These are phyloP conservation scores for Globodera ellingtonae DNA, from an alignment of 1,140 invertebrate species.

Conservation along the genomic window DNA sequence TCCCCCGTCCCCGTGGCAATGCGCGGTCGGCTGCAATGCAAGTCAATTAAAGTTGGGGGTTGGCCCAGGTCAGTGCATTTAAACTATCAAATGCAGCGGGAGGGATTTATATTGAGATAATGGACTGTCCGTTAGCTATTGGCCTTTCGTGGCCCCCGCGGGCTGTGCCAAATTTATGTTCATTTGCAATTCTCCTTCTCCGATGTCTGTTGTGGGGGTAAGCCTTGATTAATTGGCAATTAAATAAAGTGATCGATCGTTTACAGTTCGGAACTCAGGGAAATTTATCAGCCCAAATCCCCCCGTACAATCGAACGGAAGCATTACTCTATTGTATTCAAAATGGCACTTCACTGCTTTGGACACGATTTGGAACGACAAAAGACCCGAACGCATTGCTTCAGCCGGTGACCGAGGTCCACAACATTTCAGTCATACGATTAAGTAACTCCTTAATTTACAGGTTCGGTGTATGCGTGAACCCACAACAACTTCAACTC, in stretches of 20 bases:
- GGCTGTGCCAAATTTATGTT: constrained; percentile 16
- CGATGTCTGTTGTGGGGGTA: constrained; percentile 4
- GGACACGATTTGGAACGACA: constrained; percentile 26
- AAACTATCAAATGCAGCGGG: background rate
- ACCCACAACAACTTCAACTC: background rate
- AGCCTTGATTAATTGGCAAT: background rate
- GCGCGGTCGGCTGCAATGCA: constrained; percentile 4
- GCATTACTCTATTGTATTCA: constrained; percentile 20
- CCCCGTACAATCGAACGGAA: background rate
- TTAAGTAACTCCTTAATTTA: background rate
- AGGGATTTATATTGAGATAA: background rate
- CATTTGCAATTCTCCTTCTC: background rate
- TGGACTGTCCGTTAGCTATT: background rate
- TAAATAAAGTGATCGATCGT: background rate
- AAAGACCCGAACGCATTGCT: constrained; percentile 17
- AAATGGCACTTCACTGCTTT: constrained; percentile 11
- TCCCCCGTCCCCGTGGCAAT: constrained; percentile 21
- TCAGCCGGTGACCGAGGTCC: background rate
- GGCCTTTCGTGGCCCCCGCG: background rate
- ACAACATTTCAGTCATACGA: background rate
- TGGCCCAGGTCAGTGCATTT: background rate
- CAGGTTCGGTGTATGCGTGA: background rate
- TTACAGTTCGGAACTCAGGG: constrained; percentile 17
- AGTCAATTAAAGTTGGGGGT: background rate
- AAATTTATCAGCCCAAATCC: background rate